Percentiles rank a stretch among this genome's conserved stretches.
These are phyloP conservation scores for Lingula anatina DNA, from an alignment of 2,888 invertebrate species.

Conservation along the genomic window DNA sequence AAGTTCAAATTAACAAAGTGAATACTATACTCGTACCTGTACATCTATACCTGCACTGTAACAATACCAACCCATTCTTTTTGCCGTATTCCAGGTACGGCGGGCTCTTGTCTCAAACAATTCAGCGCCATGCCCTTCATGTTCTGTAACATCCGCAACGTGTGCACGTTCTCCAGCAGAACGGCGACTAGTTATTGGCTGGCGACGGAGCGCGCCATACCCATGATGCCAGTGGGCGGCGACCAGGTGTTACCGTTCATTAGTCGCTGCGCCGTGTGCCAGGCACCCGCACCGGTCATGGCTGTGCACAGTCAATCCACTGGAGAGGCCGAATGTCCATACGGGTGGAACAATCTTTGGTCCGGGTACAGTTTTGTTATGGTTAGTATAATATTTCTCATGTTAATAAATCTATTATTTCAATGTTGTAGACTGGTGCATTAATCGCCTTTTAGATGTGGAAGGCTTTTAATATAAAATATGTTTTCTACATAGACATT, in stretches of 20 bases:
- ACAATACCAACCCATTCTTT: background rate
- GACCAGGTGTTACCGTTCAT: slow-evolving; percentile 64
- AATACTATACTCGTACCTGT: background rate
- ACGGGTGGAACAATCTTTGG: slow-evolving; percentile 87
- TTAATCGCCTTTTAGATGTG: too few species aligned
- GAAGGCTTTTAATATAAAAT: too few species aligned
- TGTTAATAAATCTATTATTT: too few species aligned
- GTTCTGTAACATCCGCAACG: slow-evolving; percentile 90
- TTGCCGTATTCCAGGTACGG: slow-evolving; percentile 60
- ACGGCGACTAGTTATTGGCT: slow-evolving; percentile 97
- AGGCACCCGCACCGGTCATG: slow-evolving; percentile 89
- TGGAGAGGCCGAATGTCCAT: slow-evolving; percentile 79
- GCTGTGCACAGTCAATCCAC: slow-evolving; percentile 91
- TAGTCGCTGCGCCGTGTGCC: slow-evolving; percentile 89
- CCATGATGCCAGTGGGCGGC: slow-evolving; percentile 86
- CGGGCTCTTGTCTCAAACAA: slow-evolving; percentile 87
- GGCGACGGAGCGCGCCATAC: slow-evolving; percentile 81
- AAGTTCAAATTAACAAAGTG: background rate
- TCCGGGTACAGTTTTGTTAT: slow-evolving; percentile 96
- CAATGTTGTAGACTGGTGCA: too few species aligned
- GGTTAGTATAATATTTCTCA: too few species aligned
- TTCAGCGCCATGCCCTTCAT: slow-evolving; percentile 97
- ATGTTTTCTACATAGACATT: too few species aligned
- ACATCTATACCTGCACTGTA: background rate
- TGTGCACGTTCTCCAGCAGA: slow-evolving; percentile 92